Conservation (phyloP, 2,113 vertebrate genomes). For the Pogona vitticeps region DNA sequence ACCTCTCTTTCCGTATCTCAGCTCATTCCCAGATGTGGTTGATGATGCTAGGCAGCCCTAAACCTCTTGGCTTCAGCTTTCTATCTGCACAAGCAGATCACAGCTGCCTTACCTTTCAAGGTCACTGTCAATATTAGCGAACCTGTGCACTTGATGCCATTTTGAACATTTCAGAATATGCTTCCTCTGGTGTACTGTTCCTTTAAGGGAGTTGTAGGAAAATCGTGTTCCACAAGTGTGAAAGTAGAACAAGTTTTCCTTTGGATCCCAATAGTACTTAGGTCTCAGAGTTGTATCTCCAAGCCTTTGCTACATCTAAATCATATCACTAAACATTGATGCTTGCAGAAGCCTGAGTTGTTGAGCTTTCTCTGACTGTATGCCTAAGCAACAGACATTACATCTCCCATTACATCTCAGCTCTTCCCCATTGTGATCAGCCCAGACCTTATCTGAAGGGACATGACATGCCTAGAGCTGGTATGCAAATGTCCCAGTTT, state of each 20-base stretch:
- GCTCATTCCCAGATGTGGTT: neutral
- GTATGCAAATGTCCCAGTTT: neutral
- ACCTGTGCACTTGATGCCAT: neutral
- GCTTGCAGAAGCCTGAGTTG: no score
- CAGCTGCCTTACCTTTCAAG: neutral
- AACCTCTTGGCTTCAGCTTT: neutral
- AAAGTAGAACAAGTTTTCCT: no score
- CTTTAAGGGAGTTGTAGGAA: no score
- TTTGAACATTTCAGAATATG: neutral
- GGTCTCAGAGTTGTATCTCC: no score
- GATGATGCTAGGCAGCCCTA: neutral
- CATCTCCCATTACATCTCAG: neutral
- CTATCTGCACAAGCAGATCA: neutral
- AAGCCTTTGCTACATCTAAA: no score
- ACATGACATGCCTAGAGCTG: neutral
- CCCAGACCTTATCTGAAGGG: neutral
- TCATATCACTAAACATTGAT: neutral
- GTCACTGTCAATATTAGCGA: neutral
- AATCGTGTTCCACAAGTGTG: no score
- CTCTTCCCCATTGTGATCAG: neutral
- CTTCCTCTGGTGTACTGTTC: no score
- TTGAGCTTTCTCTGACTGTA: no score
- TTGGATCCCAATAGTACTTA: no score
- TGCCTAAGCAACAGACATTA: no score
- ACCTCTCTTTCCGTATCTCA: neutral